Evolutionary conservation across 2,888 invertebrate genomes (phyloP).

Genomic region (Noctua pronuba): DNA sequence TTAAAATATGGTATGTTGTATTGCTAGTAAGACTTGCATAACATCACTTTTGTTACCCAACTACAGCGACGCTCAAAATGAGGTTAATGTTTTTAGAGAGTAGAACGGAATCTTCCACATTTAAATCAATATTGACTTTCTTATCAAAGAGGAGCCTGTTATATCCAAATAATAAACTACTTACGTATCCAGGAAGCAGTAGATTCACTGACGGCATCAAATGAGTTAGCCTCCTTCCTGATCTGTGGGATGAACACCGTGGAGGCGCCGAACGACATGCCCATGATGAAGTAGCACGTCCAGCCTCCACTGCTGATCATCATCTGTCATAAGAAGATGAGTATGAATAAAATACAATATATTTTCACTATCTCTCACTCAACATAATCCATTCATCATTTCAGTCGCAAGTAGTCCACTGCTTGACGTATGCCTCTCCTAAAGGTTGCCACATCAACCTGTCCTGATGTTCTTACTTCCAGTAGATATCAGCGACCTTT

Average conservation of each 20-base stretch:
- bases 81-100: background rate
- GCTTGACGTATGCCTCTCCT: background rate
- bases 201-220: slow-evolving; percentile 65
- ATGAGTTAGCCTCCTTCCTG: slow-evolving; percentile 56
- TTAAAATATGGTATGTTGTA: too few species aligned
- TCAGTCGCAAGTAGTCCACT: background rate
- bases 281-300: slow-evolving; percentile 61
- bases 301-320: slow-evolving; percentile 57
- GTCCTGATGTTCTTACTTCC: background rate
- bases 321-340: slow-evolving; percentile 33
- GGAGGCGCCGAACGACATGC: slow-evolving; percentile 48
- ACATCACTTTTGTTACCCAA: background rate
- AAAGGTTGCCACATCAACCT: background rate
- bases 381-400: background rate
- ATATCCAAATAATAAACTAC: slow-evolving; percentile 20
- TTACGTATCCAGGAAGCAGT: slow-evolving; percentile 73
- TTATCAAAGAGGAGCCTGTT: background rate
- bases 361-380: background rate
- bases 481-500: fast-evolving
- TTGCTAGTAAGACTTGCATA: slow-evolving; percentile 3
- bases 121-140: background rate
- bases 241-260: slow-evolving; percentile 56
- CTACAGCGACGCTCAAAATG: background rate
- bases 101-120: background rate
- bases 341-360: background rate